A percentile compares a stretch with the other conserved stretches of the same genome.
Evolutionary conservation across 1,140 invertebrate species (phyloP).

Genomic region (Conus ventricosus): DNA sequence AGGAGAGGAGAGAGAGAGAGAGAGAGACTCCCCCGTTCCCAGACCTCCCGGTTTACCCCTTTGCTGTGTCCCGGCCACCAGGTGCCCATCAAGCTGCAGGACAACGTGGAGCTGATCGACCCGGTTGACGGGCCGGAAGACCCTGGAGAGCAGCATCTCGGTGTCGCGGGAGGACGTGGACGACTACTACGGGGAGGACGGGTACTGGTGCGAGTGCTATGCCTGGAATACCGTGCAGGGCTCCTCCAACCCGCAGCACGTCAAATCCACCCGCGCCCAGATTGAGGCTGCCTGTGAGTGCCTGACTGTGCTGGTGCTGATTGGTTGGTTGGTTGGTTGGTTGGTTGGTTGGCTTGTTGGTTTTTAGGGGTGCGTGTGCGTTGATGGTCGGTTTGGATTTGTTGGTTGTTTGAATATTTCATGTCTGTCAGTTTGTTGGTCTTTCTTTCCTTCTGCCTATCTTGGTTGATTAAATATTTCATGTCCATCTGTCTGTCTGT

Average conservation of each 20-base stretch:
- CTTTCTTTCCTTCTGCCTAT: not conserved
- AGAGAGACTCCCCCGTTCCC: not conserved
- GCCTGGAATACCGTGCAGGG: slow-evolving; percentile 80
- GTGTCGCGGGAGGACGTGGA: slow-evolving; percentile 92
- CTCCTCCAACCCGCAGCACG: slow-evolving; percentile 78
- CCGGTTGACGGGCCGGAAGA: slow-evolving; percentile 89
- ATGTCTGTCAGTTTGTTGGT: not conserved
- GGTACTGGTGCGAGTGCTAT: slow-evolving; percentile 88
- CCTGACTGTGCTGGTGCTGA: not conserved
- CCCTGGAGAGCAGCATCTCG: slow-evolving; percentile 89
- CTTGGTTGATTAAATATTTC: not conserved
- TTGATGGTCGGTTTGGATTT: too few species aligned
- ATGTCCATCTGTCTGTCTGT: not conserved
- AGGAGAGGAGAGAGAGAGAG: not conserved
- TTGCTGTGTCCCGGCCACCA: not conserved
- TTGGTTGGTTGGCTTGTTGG: too few species aligned
- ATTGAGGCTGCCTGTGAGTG: slow-evolving; percentile 95
- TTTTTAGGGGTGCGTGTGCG: too few species aligned
- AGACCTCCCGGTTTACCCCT: not conserved
- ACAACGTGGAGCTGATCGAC: slow-evolving; percentile 84
- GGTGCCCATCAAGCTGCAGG: slow-evolving; percentile 79
- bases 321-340: too few species aligned
- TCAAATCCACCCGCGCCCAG: slow-evolving; percentile 85
- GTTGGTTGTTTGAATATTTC: too few species aligned
- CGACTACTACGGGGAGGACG: slow-evolving; percentile 90